Percentiles rank a stretch among this genome's conserved stretches.
These are phyloP conservation scores for Thalassophryne amazonica DNA, from an alignment of 2,797 vertebrate genomes.

Conservation along the genomic window DNA sequence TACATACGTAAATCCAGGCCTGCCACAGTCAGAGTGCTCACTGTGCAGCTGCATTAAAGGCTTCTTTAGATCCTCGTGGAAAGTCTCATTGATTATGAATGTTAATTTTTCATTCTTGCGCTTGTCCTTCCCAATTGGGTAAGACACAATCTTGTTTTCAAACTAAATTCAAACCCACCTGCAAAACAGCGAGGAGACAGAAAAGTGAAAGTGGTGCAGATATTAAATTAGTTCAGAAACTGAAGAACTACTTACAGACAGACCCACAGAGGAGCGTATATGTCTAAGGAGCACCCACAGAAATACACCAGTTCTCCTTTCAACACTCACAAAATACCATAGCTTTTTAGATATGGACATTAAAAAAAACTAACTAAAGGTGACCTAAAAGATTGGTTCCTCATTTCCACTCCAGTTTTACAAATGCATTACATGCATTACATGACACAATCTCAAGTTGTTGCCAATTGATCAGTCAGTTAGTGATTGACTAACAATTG, in stretches of 20 bases:
- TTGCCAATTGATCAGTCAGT: too few species aligned
- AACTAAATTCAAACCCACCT: slow-evolving; percentile 23
- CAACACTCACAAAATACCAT: neutral
- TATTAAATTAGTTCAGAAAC: slow-evolving; percentile 26
- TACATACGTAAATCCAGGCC: too few species aligned
- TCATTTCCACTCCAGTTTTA: too few species aligned
- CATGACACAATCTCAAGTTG: too few species aligned
- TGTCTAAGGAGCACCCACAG: slow-evolving; percentile 2
- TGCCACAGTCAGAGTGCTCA: too few species aligned
- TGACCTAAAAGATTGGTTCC: too few species aligned
- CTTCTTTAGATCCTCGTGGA: too few species aligned
- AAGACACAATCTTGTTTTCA: slow-evolving; percentile 27
- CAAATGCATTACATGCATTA: too few species aligned
- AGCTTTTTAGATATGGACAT: neutral
- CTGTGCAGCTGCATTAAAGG: too few species aligned
- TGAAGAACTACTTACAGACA: slow-evolving; percentile 5
- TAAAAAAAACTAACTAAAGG: slow-evolving; percentile 2
- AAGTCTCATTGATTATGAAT: too few species aligned
- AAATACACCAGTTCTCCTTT: slow-evolving; percentile 10
- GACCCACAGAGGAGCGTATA: neutral
- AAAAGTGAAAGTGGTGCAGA: slow-evolving; percentile 1
- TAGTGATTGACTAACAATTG: too few species aligned
- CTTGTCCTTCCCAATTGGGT: slow-evolving; percentile 20
- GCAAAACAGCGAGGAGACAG: slow-evolving; percentile 5
- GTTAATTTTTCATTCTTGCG: slow-evolving; percentile 37